Conservation (phyloP, 2,797 vertebrate genomes). For the Melopsittacus undulatus region DNA sequence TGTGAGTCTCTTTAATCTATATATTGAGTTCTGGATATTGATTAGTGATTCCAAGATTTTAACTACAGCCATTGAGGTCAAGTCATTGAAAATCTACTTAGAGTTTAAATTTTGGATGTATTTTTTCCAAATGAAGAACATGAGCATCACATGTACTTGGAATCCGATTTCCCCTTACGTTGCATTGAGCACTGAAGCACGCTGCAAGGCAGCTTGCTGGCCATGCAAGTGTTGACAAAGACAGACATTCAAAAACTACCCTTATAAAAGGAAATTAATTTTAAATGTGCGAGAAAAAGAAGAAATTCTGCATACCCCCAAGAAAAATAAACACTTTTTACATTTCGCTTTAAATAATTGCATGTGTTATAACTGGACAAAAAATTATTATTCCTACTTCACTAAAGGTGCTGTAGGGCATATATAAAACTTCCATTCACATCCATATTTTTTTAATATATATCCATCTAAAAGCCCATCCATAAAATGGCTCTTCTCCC, state of each 20-base stretch:
- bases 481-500: not conserved
- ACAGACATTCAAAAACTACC: not conserved
- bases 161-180: not conserved
- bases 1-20: not conserved
- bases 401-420: not conserved
- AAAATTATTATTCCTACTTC: not conserved
- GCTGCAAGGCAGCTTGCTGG: not conserved
- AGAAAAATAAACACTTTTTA: slow-evolving; percentile 16
- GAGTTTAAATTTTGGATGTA: not conserved
- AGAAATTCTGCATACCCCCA: not conserved
- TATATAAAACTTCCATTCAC: slow-evolving; percentile 14
- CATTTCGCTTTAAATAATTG: not conserved
- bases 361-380: not conserved
- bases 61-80: not conserved
- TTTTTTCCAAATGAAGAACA: not conserved
- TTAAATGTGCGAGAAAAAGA: not conserved
- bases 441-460: slow-evolving; percentile 22
- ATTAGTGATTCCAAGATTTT: not conserved
- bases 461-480: not conserved
- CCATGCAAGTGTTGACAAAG: not conserved
- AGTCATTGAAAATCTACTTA: not conserved
- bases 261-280: not conserved
- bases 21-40: not conserved
- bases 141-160: not conserved
- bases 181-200: not conserved